Percentiles rank a stretch among this genome's conserved stretches.
These are phyloP conservation scores for Papilio aristodemus DNA, from an alignment of 1,140 invertebrate genomes.

Conservation along the genomic window DNA sequence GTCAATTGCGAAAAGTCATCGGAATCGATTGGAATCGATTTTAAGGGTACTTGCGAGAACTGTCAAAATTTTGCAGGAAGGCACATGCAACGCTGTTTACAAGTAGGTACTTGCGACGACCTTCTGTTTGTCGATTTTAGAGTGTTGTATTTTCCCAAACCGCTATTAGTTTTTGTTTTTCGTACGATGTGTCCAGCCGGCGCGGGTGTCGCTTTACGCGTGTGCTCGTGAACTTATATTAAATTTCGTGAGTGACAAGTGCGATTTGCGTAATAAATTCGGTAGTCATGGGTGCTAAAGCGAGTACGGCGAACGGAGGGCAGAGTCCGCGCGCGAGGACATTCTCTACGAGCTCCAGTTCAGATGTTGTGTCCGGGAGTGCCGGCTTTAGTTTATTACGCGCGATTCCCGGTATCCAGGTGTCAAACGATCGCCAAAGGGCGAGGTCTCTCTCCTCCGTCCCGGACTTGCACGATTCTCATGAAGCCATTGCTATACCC, in stretches of 20 bases:
- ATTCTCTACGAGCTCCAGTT: constrained; percentile 88
- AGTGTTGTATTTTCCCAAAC: constrained; percentile 55
- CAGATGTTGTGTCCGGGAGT: constrained; percentile 83
- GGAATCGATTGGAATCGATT: constrained; percentile 41
- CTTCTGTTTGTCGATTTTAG: constrained; percentile 56
- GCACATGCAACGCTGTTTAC: constrained; percentile 78
- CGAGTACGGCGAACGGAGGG: constrained; percentile 88
- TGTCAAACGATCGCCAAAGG: constrained; percentile 87
- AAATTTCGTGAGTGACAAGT: constrained; percentile 59
- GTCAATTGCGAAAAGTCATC: background rate
- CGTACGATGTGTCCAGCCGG: constrained; percentile 72
- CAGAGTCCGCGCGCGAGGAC: constrained; percentile 87
- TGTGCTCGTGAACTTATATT: constrained; percentile 64
- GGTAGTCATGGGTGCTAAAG: constrained; percentile 88
- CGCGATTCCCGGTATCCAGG: constrained; percentile 86
- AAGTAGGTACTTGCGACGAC: constrained; percentile 58
- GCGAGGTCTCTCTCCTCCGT: constrained; percentile 91
- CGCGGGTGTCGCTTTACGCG: constrained; percentile 56
- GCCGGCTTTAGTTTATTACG: constrained; percentile 88
- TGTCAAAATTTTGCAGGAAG: constrained; percentile 79
- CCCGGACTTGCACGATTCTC: constrained; percentile 85
- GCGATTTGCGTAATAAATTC: constrained; percentile 71
- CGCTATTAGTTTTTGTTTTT: constrained; percentile 41
- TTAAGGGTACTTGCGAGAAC: constrained; percentile 38
- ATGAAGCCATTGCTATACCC: constrained; percentile 82